Percentiles rank a stretch among this genome's conserved stretches.
Conservation (phyloP, 2,113 vertebrate species). For the Empidonax alnorum region DNA sequence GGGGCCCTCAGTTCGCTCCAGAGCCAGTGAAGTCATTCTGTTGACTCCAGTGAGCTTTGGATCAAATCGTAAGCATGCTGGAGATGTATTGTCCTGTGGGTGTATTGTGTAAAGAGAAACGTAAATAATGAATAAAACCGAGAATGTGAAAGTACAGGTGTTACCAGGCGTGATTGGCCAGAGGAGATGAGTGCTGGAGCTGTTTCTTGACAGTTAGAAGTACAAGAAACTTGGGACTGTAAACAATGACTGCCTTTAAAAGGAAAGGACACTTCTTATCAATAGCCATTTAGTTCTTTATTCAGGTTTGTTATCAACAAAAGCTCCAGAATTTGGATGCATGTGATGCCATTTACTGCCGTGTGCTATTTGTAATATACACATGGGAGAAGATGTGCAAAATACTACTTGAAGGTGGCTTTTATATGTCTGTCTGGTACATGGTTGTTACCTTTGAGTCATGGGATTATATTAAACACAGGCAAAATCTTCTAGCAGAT, state of each 20-base stretch:
- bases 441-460: not conserved
- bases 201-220: not conserved
- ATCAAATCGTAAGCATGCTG: constrained; percentile 3
- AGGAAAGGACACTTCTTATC: not conserved
- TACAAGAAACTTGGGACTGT: not conserved
- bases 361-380: not conserved
- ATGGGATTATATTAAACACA: not conserved
- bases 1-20: not conserved
- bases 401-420: not conserved
- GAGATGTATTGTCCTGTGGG: constrained; percentile 33
- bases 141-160: constrained; percentile 52
- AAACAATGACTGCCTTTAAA: constrained; percentile 9
- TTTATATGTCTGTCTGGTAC: not conserved
- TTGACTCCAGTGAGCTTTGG: constrained; percentile 55
- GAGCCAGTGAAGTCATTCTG: constrained; percentile 60
- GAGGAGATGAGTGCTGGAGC: not conserved
- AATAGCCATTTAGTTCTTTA: not conserved
- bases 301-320: constrained; percentile 9
- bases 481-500: not conserved
- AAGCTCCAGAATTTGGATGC: not conserved
- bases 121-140: not conserved
- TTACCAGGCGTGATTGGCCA: not conserved
- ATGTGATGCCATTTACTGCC: not conserved
- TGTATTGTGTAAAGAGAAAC: constrained; percentile 39
- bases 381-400: not conserved